Evolutionary conservation across 1,140 invertebrate species (phyloP), one percentile per base, ranked within the genome.

Genomic region (Drosophila kepulauana): DNA sequence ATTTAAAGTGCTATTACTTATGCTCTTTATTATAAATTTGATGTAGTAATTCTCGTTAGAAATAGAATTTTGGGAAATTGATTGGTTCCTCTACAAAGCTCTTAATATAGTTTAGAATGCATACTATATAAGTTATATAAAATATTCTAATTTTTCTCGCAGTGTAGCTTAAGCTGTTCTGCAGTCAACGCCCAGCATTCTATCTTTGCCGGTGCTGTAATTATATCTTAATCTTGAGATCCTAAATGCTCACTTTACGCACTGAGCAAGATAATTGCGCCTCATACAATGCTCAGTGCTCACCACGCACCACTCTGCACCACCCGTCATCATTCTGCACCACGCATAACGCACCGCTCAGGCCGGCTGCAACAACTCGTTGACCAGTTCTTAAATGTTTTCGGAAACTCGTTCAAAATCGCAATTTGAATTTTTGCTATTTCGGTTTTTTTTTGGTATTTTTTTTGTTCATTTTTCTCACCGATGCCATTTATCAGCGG

Each of bases 141-240:
- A 38, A 38, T 10, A 10, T 3, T 16, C 1, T 1, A 0, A 1
- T 51, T 11, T 49, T 62, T 64, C 35, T 52, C 15, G 10, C 62
- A 52, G 48, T 64, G 62, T 41, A 51, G 8, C 7, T 41, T 13
- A 25, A 51, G 20, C 41, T 56, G 13, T 15, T n/a, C 10, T 41
- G 30, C 4, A 57, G 25, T 45, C 6, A 28, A 16, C 35, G 7
- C 16, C 52, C 58, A 69, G 54, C 8, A 69, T 52, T 61, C 58
- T 30, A 6, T 16, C 20, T 6, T 6, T 10, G 11, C 8, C 33
- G 28, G 13, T 16, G 49, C 20, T 70, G 58, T 76, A 82, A 79
- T 88, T 87, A 82, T 81, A 74, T 64, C 69, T 75, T 81, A 56
- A 61, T 62, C 69, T 65, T 45, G 28, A 46, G 46, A 62, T 65